These are phyloP conservation scores for Etheostoma nigrum DNA, from an alignment of 2,797 vertebrate genomes.

Conservation along the genomic window DNA sequence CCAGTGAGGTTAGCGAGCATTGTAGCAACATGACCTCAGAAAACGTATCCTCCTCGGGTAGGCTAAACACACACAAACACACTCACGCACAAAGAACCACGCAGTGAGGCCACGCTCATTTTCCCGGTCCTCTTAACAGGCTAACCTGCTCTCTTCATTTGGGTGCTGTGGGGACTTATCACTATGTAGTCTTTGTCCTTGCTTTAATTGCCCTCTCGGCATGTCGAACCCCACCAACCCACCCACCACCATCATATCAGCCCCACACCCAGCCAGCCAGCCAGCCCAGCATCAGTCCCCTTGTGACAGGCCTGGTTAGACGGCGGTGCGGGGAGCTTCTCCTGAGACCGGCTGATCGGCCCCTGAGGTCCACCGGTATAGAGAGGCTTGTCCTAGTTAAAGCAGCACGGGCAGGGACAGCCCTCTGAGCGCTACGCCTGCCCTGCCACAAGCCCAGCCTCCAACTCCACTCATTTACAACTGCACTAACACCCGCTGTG, in stretches of 20 bases:
- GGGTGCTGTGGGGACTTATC: slow-evolving; percentile 87
- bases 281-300: slow-evolving; percentile 74
- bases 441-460: slow-evolving; percentile 66
- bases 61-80: slow-evolving; percentile 77
- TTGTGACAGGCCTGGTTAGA: slow-evolving; percentile 84
- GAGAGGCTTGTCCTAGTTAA: slow-evolving; percentile 82
- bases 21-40: slow-evolving; percentile 78
- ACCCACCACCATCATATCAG: slow-evolving; percentile 58
- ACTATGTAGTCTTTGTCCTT: slow-evolving; percentile 86
- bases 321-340: slow-evolving; percentile 83
- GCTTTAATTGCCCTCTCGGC: slow-evolving; percentile 89
- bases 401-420: slow-evolving; percentile 79
- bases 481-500: slow-evolving; percentile 52
- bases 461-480: slow-evolving; percentile 66
- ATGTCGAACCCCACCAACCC: slow-evolving; percentile 75
- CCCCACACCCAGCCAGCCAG: slow-evolving; percentile 62
- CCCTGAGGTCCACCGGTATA: slow-evolving; percentile 78
- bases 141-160: slow-evolving; percentile 87
- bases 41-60: slow-evolving; percentile 77
- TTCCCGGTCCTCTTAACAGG: slow-evolving; percentile 75
- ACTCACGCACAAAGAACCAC: slow-evolving; percentile 62
- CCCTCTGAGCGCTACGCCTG: slow-evolving; percentile 53
- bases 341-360: slow-evolving; percentile 78
- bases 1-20: slow-evolving; percentile 70
- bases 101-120: slow-evolving; percentile 72